Base-by-base conservation (phyloP, 2,113 vertebrate species). In the Petromus typicus region DNA sequence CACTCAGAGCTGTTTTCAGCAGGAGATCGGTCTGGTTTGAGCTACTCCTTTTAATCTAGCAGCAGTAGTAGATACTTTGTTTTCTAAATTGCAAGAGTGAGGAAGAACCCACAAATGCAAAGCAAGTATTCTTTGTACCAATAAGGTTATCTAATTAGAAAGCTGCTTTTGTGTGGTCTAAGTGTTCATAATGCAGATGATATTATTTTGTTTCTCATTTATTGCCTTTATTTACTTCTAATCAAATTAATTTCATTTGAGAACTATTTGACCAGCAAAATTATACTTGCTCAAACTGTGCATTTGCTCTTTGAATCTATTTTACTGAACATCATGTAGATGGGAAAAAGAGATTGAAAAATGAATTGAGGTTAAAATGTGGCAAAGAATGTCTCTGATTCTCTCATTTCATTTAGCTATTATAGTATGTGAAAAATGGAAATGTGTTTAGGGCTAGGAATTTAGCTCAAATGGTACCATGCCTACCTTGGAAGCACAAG, bases 201-300 rank as follows among this genome's bases (percentile, higher is more conserved):
- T 75, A 61, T 86, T 90, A 61, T 66, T 86, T 91, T 43, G 12
- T 80, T 79, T 86, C 63, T 67, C 13, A 43, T 56, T 84, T 2
- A 37, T 25, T 71, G 37, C 89, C 22, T 86, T 76, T 73, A 40
- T 91, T 93, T 89, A 76, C n/a, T 86, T 87, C 34, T 17, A 86
- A 30, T 90, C 45, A 59, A 83, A 76, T 92, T 92, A 86, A 89
- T 86, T 82, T 95, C 10, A 51, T 69, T 34, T 64, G 34, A 10
- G 7, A 94, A 81, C n/a, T 93, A 90, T 48, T 80, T 79, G 32
- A 90, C 67, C 40, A 51, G 48, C 59, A 93, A 93, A 86, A 91
- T n/a, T 93, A 51, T 89, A 61, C 32, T 54, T 78, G 22, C 78
- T 40, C 40, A 89, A 89, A 94, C 7, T 86, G 27, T 84, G 43